Evolutionary conservation across 2,797 vertebrate genomes (phyloP).

Genomic region (Morus bassanus): DNA sequence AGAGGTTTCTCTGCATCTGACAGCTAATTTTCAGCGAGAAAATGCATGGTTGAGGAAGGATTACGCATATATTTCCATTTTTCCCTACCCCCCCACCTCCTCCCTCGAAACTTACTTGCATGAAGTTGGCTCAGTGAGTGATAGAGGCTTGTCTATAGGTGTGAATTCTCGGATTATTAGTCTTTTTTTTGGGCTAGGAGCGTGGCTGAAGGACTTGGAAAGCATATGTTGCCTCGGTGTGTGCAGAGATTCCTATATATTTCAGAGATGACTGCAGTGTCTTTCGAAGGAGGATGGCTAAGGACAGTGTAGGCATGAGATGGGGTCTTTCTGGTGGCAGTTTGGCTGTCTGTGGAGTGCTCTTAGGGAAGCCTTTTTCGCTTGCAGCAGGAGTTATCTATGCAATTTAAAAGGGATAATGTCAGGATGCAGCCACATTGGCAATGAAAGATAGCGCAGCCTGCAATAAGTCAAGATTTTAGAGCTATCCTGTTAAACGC

Average conservation of each 20-base stretch:
- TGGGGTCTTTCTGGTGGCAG: not conserved
- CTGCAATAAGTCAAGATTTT: constrained; percentile 24
- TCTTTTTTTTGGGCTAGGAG: not conserved
- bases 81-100: not conserved
- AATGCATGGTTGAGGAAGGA: constrained; percentile 25
- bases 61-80: constrained; percentile 33
- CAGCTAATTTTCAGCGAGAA: constrained; percentile 41
- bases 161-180: not conserved
- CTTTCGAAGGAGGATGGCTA: not conserved
- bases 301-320: not conserved
- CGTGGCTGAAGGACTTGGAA: not conserved
- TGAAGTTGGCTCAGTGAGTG: constrained; percentile 46
- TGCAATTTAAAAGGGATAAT: not conserved
- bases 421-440: constrained; percentile 38
- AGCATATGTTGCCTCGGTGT: not conserved
- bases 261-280: not conserved
- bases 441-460: constrained; percentile 30
- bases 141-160: not conserved
- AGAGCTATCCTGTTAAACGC: not conserved
- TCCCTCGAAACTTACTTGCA: constrained; percentile 45
- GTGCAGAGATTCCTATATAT: not conserved
- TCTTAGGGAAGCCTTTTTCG: not conserved
- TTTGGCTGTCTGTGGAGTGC: not conserved
- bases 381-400: constrained; percentile 4
- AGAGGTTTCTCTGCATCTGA: constrained; percentile 7